Conservation (phyloP, 1,140 invertebrate species). For the Ostrea denselamellosa region DNA sequence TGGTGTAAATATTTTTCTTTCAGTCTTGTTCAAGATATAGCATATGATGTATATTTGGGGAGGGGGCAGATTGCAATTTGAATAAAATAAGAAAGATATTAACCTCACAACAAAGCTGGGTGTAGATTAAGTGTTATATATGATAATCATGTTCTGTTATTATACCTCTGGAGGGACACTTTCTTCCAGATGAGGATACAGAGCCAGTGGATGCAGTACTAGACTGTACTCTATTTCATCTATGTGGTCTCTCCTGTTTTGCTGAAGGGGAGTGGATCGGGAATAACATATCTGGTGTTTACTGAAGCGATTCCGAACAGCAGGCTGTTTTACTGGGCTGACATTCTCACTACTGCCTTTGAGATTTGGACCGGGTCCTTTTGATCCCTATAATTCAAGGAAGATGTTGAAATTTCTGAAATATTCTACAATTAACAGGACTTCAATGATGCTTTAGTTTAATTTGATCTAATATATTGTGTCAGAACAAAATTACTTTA, state of each 20-base stretch:
- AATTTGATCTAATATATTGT: no score
- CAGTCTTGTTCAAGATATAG: no score
- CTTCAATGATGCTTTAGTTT: no score
- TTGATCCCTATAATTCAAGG: conserved; percentile 63
- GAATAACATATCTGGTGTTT: conserved; percentile 77
- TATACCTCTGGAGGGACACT: conserved; percentile 77
- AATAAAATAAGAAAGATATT: no score
- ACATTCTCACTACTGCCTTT: conserved; percentile 68
- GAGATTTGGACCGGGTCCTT: conserved; percentile 71
- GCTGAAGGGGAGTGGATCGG: conserved; percentile 73
- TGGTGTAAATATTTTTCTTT: no score
- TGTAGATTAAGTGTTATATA: no score
- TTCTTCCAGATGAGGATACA: conserved; percentile 78
- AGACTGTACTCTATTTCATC: conserved; percentile 77
- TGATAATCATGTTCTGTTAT: neutral
- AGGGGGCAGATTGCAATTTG: no score
- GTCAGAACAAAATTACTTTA: no score
- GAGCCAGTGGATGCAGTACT: conserved; percentile 77
- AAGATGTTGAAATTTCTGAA: neutral
- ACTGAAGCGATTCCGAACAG: conserved; percentile 68
- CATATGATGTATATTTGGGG: no score
- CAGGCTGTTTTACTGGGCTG: conserved; percentile 69
- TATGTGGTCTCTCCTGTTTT: conserved; percentile 75
- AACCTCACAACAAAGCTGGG: no score
- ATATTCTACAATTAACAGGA: no score